A percentile compares a stretch with the other conserved stretches of the same genome.
Evolutionary conservation across 2,888 invertebrate genomes (phyloP).

Genomic region (Chaitophorus viminalis): DNA sequence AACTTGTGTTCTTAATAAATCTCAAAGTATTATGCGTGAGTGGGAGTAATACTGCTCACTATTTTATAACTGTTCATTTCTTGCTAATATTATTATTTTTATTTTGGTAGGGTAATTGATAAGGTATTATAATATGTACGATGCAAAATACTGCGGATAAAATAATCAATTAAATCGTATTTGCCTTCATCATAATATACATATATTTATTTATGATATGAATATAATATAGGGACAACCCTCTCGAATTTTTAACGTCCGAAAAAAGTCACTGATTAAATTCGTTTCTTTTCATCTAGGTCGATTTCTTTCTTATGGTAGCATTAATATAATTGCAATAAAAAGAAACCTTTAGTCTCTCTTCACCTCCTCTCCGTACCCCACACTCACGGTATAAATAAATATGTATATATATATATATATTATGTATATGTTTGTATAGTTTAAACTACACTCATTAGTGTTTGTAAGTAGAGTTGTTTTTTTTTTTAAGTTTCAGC

Average conservation of each 20-base stretch:
- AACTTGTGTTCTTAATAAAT: neutral
- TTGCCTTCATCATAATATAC: neutral
- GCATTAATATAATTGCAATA: slow-evolving; percentile 13
- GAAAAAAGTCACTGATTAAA: slow-evolving; percentile 41
- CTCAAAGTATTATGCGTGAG: neutral
- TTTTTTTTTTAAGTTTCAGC: neutral
- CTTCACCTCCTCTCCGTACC: neutral
- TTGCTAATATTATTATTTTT: neutral
- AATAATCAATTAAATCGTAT: neutral
- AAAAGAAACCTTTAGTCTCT: slow-evolving; percentile 9
- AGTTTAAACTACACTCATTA: neutral
- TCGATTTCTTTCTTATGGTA: neutral
- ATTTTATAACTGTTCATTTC: neutral
- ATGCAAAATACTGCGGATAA: neutral
- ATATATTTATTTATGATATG: neutral
- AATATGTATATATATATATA: neutral
- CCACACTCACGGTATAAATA: neutral
- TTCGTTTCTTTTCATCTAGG: slow-evolving; percentile 2
- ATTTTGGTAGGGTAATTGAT: neutral
- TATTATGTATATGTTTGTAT: neutral
- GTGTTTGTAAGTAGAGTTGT: neutral
- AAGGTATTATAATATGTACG: neutral
- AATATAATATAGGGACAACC: neutral
- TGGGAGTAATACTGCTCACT: neutral
- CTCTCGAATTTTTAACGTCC: neutral